A percentile compares a stretch with the other conserved stretches of the same genome.
Conservation (phyloP, 2,888 invertebrate species). For the Sphaeridia pumilis region DNA sequence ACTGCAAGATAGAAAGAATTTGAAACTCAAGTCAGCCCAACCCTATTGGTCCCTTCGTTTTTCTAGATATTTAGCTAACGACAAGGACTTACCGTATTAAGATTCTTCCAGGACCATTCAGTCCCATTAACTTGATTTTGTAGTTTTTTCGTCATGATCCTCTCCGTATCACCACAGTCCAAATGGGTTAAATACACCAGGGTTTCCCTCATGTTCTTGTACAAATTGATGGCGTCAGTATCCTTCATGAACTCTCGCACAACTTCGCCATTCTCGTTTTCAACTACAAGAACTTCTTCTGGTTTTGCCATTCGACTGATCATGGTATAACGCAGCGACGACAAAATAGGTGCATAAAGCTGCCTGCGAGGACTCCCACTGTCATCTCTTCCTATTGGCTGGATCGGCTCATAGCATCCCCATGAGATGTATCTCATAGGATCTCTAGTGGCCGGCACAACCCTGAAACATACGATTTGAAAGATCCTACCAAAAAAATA, state of each 20-base stretch:
- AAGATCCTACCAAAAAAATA: too few species aligned
- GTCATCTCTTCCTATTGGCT: slow-evolving; percentile 9
- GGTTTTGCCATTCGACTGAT: slow-evolving; percentile 99
- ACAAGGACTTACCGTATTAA: slow-evolving; percentile 63
- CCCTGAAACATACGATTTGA: slow-evolving; percentile 21
- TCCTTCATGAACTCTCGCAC: slow-evolving; percentile 99
- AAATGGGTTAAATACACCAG: slow-evolving; percentile 96
- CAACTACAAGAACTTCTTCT: slow-evolving; percentile 97
- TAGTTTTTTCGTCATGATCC: slow-evolving; percentile 97
- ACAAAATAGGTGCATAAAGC: slow-evolving; percentile 67
- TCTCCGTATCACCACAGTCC: slow-evolving; percentile 93
- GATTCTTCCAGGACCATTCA: slow-evolving; percentile 99
- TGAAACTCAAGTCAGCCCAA: slow-evolving; percentile 4
- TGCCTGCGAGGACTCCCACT: slow-evolving; percentile 51
- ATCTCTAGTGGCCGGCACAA: neutral
- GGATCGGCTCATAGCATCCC: too few species aligned
- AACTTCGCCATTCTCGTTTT: slow-evolving; percentile 99
- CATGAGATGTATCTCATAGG: too few species aligned
- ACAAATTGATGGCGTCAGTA: slow-evolving; percentile 97
- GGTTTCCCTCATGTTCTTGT: slow-evolving; percentile 98
- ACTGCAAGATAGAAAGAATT: slow-evolving; percentile 39
- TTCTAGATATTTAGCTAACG: neutral
- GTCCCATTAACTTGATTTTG: slow-evolving; percentile 95
- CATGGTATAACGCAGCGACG: slow-evolving; percentile 74
- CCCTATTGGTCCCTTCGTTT: neutral